Conservation (phyloP, 1,140 invertebrate species). For the Pemphigus obesinymphae region DNA sequence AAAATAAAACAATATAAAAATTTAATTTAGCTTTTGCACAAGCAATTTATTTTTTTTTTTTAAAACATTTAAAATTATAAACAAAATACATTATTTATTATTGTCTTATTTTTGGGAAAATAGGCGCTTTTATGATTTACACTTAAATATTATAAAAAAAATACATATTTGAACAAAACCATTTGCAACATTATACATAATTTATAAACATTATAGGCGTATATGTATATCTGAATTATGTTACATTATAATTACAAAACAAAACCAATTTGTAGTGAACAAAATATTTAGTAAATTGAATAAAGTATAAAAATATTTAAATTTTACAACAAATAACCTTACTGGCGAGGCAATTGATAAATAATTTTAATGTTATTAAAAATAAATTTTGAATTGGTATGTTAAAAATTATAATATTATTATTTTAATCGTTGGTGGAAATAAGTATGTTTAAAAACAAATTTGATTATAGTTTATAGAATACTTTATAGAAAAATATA, state of each 20-base stretch:
- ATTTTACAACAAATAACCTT: no score
- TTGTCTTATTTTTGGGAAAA: background rate
- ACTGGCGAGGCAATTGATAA: background rate
- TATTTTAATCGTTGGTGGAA: background rate
- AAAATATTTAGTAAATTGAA: background rate
- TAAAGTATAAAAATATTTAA: background rate
- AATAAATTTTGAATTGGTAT: background rate
- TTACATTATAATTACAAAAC: background rate
- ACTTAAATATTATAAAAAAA: slow-evolving; percentile 13
- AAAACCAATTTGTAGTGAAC: background rate
- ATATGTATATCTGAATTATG: background rate
- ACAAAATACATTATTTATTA: slow-evolving; percentile 10
- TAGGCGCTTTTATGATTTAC: background rate
- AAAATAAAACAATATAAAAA: background rate
- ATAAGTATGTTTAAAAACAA: background rate
- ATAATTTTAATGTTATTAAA: background rate
- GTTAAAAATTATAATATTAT: background rate
- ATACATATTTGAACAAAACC: background rate
- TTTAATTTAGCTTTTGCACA: background rate
- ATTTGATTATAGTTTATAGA: background rate
- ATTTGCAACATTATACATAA: background rate
- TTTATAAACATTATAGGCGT: background rate
- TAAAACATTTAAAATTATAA: background rate
- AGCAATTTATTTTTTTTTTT: slow-evolving; percentile 15
- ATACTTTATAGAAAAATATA: background rate